A percentile compares a stretch with the other conserved stretches of the same genome.
Evolutionary conservation across 2,113 vertebrate species (phyloP).

Genomic region (Calyptommatus sinebrachiatus): DNA sequence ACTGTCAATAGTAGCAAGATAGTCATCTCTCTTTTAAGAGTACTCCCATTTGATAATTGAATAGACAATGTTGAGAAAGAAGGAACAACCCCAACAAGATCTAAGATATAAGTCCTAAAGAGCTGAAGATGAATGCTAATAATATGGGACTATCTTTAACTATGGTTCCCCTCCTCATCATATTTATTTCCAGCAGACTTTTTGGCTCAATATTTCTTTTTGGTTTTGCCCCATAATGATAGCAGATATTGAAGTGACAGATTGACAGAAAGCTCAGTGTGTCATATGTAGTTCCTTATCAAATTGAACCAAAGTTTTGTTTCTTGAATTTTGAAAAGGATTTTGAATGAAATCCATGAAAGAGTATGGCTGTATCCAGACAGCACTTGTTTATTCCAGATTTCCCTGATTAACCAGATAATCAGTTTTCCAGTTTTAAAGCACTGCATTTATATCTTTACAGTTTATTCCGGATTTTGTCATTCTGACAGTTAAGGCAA

Average conservation of each 20-base stretch:
- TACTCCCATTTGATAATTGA: background rate
- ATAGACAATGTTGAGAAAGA: background rate
- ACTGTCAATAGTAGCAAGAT: no score
- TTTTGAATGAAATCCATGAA: slow-evolving; percentile 9
- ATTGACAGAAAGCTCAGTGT: slow-evolving; percentile 32
- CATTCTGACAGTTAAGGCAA: no score
- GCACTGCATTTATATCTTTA: no score
- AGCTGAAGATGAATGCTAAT: background rate
- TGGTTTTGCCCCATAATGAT: slow-evolving; percentile 12
- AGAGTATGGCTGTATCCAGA: no score
- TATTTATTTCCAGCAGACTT: slow-evolving; percentile 22
- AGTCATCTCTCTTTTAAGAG: no score
- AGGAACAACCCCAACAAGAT: no score
- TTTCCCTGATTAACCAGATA: no score
- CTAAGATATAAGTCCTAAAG: background rate
- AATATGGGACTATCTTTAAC: no score
- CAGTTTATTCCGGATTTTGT: no score
- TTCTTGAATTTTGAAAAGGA: slow-evolving; percentile 39
- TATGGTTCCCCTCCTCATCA: background rate
- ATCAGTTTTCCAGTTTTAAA: no score
- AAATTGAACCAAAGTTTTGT: background rate
- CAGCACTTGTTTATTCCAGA: no score
- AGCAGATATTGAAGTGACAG: background rate
- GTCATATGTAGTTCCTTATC: slow-evolving; percentile 17
- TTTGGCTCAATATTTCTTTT: background rate